A percentile compares a stretch with the other conserved stretches of the same genome.
Conservation (phyloP, 2,888 invertebrate species). For the Chloromyia formosa region DNA sequence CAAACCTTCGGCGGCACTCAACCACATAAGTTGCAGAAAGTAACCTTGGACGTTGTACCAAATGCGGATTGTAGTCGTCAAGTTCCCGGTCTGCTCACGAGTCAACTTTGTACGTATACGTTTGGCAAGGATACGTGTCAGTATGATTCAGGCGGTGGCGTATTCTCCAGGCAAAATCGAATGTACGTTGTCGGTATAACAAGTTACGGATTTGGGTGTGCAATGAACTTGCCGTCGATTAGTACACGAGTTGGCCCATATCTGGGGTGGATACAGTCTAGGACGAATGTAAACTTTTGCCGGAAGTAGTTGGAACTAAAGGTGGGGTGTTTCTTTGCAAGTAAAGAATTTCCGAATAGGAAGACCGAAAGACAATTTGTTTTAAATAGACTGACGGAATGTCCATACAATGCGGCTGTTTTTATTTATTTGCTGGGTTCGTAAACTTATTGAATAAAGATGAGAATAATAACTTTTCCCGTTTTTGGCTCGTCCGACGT, state of each 20-base stretch:
- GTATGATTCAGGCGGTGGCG: slow-evolving; percentile 65
- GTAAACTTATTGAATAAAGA: too few relatives aligned
- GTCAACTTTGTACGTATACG: slow-evolving; percentile 61
- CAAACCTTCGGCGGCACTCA: slow-evolving; percentile 62
- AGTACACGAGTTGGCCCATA: slow-evolving; percentile 66
- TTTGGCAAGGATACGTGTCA: slow-evolving; percentile 63
- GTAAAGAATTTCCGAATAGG: background rate
- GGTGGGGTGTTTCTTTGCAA: background rate
- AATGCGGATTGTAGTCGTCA: slow-evolving; percentile 58
- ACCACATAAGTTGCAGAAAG: slow-evolving; percentile 63
- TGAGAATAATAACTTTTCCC: too few relatives aligned
- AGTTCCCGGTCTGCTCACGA: slow-evolving; percentile 48
- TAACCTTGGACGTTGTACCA: slow-evolving; percentile 61
- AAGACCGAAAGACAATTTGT: too few relatives aligned
- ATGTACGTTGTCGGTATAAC: slow-evolving; percentile 64
- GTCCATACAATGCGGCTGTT: too few relatives aligned
- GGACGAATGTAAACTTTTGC: slow-evolving; percentile 25
- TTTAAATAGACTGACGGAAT: too few relatives aligned
- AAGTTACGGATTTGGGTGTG: slow-evolving; percentile 65
- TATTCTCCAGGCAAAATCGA: slow-evolving; percentile 63
- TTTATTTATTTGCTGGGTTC: too few relatives aligned
- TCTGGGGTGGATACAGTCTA: slow-evolving; percentile 64
- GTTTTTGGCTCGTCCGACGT: too few relatives aligned
- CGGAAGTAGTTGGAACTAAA: background rate
- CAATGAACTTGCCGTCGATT: slow-evolving; percentile 60